phyloP scores from a whole-genome alignment of 2,888 invertebrate species.

The Sinhomidia bicolor region DNA sequence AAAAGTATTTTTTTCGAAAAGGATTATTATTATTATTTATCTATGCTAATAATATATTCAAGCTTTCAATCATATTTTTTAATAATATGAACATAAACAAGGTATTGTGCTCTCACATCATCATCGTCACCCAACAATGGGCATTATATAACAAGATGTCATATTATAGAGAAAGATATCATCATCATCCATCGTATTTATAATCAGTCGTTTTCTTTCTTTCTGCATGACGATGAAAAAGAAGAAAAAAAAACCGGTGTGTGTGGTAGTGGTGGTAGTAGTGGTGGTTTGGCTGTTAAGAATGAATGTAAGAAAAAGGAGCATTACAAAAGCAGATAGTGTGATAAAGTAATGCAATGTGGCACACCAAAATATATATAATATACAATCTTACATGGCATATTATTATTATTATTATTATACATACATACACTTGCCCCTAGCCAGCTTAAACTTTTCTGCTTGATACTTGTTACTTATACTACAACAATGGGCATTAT shows the following conservation, averaged over 20 bases:
- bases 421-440: not conserved
- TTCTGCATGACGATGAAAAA: not conserved
- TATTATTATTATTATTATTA: no score
- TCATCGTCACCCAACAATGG: not conserved
- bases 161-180: not conserved
- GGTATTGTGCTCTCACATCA: conserved; percentile 31
- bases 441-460: conserved; percentile 10
- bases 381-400: conserved; percentile 6
- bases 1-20: conserved; percentile 11
- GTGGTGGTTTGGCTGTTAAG: no score
- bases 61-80: conserved; percentile 34
- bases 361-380: conserved; percentile 59
- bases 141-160: not conserved
- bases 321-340: no score
- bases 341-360: conserved; percentile 59
- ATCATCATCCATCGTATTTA: not conserved
- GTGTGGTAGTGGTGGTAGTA: conserved; percentile 23
- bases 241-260: conserved; percentile 32
- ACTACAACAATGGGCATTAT: conserved; percentile 8
- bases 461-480: no score
- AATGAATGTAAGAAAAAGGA: conserved; percentile 15
- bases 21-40: not conserved
- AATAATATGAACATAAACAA: conserved; percentile 52
- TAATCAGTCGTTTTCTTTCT: conserved; percentile 5
- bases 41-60: not conserved